Evolutionary conservation across 2,113 vertebrate genomes (phyloP).

Genomic region (Pedionomus torquatus): DNA sequence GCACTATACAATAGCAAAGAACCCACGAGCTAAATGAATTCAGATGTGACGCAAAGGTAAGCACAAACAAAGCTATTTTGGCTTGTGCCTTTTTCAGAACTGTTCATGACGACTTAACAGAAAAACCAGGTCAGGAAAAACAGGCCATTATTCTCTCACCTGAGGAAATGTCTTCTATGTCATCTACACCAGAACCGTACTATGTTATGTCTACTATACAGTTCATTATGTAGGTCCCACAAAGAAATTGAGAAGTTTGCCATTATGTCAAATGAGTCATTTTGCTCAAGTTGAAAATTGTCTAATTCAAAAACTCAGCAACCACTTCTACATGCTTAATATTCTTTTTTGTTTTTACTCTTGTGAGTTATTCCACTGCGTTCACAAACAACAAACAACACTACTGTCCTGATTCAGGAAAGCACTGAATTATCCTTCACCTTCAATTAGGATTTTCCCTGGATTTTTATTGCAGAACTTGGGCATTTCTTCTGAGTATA

Average conservation of each 20-base stretch:
- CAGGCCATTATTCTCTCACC: not conserved
- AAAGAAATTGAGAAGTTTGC: not conserved
- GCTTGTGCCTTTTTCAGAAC: not conserved
- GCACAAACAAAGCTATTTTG: not conserved
- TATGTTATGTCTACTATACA: too few species aligned
- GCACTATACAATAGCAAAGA: not conserved
- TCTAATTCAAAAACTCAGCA: not conserved
- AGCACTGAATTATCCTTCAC: not conserved
- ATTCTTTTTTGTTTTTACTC: not conserved
- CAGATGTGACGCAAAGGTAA: not conserved
- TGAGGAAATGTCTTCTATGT: not conserved
- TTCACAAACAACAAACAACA: not conserved
- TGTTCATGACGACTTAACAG: not conserved
- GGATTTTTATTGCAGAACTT: not conserved
- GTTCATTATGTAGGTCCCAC: not conserved
- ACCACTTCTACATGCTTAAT: not conserved
- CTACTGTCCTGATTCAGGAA: not conserved
- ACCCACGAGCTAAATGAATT: not conserved
- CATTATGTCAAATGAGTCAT: fast-evolving
- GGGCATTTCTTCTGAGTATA: not conserved
- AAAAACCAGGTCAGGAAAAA: not conserved
- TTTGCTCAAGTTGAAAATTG: not conserved
- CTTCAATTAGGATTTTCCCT: not conserved
- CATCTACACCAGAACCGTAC: not conserved
- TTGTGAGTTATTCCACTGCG: not conserved